Evolutionary conservation across 2,888 invertebrate genomes (phyloP).

Genomic region (Hypomecis punctinalis): DNA sequence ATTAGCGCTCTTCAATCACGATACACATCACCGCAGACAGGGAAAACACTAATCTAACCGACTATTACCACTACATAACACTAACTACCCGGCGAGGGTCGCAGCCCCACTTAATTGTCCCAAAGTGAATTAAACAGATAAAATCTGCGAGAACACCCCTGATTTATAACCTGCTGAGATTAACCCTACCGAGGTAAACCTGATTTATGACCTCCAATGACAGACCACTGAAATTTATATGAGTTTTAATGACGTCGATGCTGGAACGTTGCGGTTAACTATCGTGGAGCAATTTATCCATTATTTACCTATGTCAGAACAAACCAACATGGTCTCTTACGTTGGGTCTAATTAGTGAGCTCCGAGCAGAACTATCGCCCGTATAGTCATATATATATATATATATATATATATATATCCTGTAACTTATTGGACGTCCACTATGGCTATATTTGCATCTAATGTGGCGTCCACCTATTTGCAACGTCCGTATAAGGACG

Average conservation of each 20-base stretch:
- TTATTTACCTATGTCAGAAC: too few relatives aligned
- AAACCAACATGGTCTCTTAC: too few relatives aligned
- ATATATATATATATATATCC: too few relatives aligned
- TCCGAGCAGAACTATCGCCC: too few relatives aligned
- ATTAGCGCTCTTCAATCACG: constrained; percentile 12
- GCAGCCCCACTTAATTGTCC: constrained; percentile 50
- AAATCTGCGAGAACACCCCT: constrained; percentile 52
- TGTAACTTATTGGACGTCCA: too few relatives aligned
- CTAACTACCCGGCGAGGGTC: constrained; percentile 26
- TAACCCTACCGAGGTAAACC: constrained; percentile 46
- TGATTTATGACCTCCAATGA: constrained; percentile 44
- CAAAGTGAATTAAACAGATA: constrained; percentile 62
- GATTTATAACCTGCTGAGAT: constrained; percentile 52
- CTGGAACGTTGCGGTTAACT: constrained; percentile 2
- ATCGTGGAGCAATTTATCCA: too few relatives aligned
- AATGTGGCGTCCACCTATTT: too few relatives aligned
- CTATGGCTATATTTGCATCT: too few relatives aligned
- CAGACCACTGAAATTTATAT: constrained; percentile 42
- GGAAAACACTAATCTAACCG: constrained; percentile 19
- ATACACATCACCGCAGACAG: constrained; percentile 16
- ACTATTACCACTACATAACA: constrained; percentile 28
- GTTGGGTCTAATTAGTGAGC: too few relatives aligned
- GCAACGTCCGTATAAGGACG: too few relatives aligned
- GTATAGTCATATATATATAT: too few relatives aligned
- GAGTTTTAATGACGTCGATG: constrained; percentile 17